Conservation (phyloP, 2,113 vertebrate species). For the Clupea harengus region DNA sequence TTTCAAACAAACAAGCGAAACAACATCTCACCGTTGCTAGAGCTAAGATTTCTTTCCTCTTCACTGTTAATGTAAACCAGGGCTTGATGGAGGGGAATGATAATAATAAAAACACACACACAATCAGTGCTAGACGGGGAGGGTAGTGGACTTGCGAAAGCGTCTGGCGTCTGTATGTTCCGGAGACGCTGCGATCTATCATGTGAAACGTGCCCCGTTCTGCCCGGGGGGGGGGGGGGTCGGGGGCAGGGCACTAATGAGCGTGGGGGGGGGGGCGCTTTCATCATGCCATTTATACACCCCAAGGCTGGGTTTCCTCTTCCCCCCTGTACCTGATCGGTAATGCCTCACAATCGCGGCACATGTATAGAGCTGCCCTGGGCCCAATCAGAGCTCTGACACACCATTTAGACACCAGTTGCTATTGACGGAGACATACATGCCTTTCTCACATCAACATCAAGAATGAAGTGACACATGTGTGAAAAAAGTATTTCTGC, state of each 20-base stretch:
- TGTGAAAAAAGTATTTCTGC: not conserved
- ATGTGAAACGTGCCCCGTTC: not conserved
- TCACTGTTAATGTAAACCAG: slow-evolving; percentile 1
- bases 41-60: not conserved
- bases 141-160: not conserved
- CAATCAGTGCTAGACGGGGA: not conserved
- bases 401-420: not conserved
- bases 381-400: not conserved
- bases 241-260: slow-evolving; percentile 57
- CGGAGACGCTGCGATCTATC: not conserved
- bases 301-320: slow-evolving; percentile 57
- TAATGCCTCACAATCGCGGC: slow-evolving; percentile 71
- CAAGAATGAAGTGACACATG: not conserved
- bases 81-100: not conserved
- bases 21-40: not conserved
- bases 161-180: not conserved
- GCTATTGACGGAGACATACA: not conserved
- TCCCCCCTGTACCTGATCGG: slow-evolving; percentile 57
- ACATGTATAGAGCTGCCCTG: not conserved
- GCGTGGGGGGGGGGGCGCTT: slow-evolving; percentile 60
- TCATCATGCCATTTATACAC: slow-evolving; percentile 65
- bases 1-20: not conserved
- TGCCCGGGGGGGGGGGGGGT: not conserved
- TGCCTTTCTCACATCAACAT: no score
- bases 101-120: not conserved